Conservation (phyloP, 2,113 vertebrate genomes). For the Crotalus horridus region DNA sequence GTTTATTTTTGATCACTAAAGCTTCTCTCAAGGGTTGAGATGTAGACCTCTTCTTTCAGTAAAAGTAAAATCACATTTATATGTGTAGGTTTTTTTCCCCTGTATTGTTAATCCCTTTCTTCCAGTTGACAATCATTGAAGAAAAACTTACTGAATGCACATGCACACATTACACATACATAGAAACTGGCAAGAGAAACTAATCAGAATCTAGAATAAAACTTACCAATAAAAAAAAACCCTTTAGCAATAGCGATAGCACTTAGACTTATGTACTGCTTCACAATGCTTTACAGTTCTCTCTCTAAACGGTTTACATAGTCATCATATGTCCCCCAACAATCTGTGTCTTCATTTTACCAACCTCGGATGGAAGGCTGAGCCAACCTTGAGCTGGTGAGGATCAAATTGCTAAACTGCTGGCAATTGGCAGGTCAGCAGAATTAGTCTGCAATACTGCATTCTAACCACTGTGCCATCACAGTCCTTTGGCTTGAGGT, state of each 20-base stretch:
- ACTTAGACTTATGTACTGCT: neutral
- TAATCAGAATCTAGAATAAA: conserved; percentile 20
- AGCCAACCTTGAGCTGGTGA: neutral
- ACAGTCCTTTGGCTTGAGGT: conserved; percentile 22
- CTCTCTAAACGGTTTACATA: neutral
- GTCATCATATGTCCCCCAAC: neutral
- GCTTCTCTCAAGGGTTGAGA: neutral
- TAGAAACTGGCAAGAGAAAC: neutral
- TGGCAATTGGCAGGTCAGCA: neutral
- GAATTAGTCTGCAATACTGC: neutral
- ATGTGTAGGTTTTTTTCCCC: neutral
- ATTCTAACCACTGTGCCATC: neutral
- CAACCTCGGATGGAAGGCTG: neutral
- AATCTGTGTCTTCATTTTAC: neutral
- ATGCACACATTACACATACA: neutral
- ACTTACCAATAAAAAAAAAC: neutral
- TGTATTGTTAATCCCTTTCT: neutral
- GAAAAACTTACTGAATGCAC: neutral
- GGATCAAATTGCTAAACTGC: neutral
- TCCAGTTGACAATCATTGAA: neutral
- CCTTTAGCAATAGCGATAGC: conserved; percentile 1
- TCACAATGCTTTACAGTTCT: neutral
- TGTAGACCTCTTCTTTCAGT: neutral
- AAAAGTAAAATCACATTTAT: neutral
- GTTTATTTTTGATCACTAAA: neutral